Base-by-base conservation (phyloP, 2,113 vertebrate genomes). In the Greenwoodochromis staneri region DNA sequence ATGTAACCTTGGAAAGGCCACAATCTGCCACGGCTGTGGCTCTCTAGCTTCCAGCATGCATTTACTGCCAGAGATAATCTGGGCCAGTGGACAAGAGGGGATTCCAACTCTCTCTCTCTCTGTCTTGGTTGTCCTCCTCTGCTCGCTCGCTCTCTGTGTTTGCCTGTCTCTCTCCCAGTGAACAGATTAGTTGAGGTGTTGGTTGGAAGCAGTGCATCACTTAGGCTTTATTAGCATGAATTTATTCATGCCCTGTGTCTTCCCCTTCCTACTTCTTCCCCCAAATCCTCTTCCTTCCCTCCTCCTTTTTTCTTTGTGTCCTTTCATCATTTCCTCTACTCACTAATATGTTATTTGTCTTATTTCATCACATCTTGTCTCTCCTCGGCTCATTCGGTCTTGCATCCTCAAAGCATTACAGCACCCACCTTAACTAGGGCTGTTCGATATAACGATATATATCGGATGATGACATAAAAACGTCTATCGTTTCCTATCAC, bases 171-270 rank as follows among this genome's bases (percentile, higher is more conserved):
- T 95, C 82, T 89, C 42, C 89, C 89, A 85, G 81, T 86, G 93
- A 96, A 94, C 82, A 91, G 96, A 96, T 97, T 96, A 96, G 95
- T 94, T 81, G 91, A 96, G 95, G 96, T 95, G 95, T 94, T 96
- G 94, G 92, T 95, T 94, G 94, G 95, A 94, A 93, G 93, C 90
- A 84, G 83, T 86, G 91, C 93, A 94, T 95, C 94, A 92, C 92
- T 96, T 95, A 96, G 92, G 92, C 92, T 96, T 94, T 88, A 96
- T 97, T 96, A 96, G 90, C 92, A 96, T 96, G 95, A 96, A 97
- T 96, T 93, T 96, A 96, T 97, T 96, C 96, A 95, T 90, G 91
- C 89, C 94, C 94, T 96, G 94, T 96, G 96, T 93, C 92, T 91
- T 73, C 90, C 88, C 83, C 21, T 73, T 85, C 87, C 53, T 86